These are phyloP conservation scores for Leptinotarsa defecta DNA, from an alignment of 1,140 invertebrate genomes.

Conservation along the genomic window DNA sequence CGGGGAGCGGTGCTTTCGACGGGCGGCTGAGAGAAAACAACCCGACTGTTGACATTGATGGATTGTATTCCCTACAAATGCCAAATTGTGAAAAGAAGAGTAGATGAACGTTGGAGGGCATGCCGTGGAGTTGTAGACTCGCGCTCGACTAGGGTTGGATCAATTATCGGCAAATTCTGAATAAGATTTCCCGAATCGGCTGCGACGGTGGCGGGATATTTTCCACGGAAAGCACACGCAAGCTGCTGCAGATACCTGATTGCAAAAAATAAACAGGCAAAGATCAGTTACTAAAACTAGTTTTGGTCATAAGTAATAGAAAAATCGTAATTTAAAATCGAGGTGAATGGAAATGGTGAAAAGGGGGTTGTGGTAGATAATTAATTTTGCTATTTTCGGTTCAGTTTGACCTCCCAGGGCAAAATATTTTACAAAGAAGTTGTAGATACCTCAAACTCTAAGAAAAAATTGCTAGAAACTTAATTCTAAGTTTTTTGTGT, in stretches of 20 bases:
- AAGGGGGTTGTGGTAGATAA: no score
- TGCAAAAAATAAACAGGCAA: not conserved
- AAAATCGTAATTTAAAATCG: no score
- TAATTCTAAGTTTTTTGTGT: no score
- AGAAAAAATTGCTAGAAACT: no score
- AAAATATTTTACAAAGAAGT: no score
- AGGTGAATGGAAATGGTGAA: no score
- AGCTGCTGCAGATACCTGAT: not conserved
- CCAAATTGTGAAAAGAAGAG: conserved; percentile 59
- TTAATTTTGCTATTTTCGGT: no score
- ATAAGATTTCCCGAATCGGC: conserved; percentile 33
- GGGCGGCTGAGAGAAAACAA: conserved; percentile 53
- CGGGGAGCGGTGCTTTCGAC: conserved; percentile 45
- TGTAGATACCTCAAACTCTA: no score
- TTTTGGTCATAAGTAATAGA: no score
- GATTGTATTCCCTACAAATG: conserved; percentile 57
- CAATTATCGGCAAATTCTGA: conserved; percentile 51
- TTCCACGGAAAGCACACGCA: not conserved
- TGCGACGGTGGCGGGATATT: not conserved
- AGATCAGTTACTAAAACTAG: not conserved
- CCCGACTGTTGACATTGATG: conserved; percentile 57
- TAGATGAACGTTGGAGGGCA: conserved; percentile 54
- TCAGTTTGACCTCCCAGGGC: no score
- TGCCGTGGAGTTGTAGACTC: conserved; percentile 43
- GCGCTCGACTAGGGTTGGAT: conserved; percentile 47